Conservation (phyloP, 2,888 invertebrate genomes). For the Hyposoter didymator region DNA sequence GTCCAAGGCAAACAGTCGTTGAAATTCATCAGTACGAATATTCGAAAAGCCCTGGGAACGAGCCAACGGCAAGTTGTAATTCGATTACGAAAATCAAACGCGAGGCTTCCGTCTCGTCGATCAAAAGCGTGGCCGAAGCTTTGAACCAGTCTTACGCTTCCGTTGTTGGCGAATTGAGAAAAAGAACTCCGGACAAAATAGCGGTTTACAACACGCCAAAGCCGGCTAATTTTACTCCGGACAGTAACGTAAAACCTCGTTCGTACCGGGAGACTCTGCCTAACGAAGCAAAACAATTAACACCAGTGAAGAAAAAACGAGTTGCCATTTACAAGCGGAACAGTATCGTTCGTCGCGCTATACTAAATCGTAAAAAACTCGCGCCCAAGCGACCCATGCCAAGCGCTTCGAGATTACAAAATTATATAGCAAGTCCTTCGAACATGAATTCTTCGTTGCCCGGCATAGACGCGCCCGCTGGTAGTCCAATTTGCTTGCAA, state of each 20-base stretch:
- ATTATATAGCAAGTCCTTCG: slow-evolving; percentile 69
- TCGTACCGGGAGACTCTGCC: slow-evolving; percentile 62
- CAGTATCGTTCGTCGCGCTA: slow-evolving; percentile 73
- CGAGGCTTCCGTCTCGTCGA: slow-evolving; percentile 27
- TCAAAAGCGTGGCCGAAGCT: slow-evolving; percentile 26
- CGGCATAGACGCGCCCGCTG: not conserved
- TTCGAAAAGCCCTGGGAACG: not conserved
- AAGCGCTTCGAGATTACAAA: slow-evolving; percentile 42
- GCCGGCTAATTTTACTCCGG: slow-evolving; percentile 7
- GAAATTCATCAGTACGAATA: not conserved
- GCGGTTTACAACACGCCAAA: not conserved
- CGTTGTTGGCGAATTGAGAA: slow-evolving; percentile 60
- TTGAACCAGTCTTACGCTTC: slow-evolving; percentile 43
- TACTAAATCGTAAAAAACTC: slow-evolving; percentile 68
- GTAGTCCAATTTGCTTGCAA: not conserved
- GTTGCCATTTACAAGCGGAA: slow-evolving; percentile 73
- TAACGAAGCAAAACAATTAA: slow-evolving; percentile 67
- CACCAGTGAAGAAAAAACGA: slow-evolving; percentile 71
- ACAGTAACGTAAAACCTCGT: slow-evolving; percentile 39
- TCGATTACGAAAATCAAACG: slow-evolving; percentile 45
- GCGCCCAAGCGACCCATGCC: slow-evolving; percentile 11
- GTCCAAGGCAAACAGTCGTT: not conserved
- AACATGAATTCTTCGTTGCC: slow-evolving; percentile 72
- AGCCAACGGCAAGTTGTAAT: slow-evolving; percentile 11
- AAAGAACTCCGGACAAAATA: slow-evolving; percentile 37